Evolutionary conservation across 2,113 vertebrate species (phyloP), one percentile per base, ranked within the genome.

Genomic region (Myrmecobius fasciatus): DNA sequence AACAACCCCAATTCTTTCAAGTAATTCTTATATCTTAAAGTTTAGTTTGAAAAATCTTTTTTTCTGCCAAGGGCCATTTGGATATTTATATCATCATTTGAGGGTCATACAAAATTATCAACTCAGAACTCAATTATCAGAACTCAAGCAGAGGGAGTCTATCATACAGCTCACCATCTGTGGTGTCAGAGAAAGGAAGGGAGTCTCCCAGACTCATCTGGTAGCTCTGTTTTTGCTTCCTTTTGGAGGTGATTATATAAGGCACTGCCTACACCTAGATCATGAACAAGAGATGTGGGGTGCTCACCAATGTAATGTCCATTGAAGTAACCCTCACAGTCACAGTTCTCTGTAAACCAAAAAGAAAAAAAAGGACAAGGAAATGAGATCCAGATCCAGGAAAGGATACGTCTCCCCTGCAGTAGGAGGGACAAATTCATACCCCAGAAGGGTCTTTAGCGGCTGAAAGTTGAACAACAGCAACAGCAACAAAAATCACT

Each of bases 291-390:
- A 83, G 67, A 22, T 1, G 8, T 0, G 20, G 17, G 14, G n/a
- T 83, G 17, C 67, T 99, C 98, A 99, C 99, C 99, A 98, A 99
- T 98, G 6, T 99, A 99, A 53, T 99, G 99, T 95, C 99, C 99
- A 94, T 98, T 99, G 98, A 99, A 97, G 98, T 99, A 98, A 47
- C 98, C 98, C 92, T 99, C 99, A 96, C 99, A 99, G 97, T 99
- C 99, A 98, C 99, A 99, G 98, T 99, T 99, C 95, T 99, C 99
- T 99, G 99, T n/a, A 54, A 97, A 97, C 22, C 93, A 97, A 97
- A 93, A 24, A 83, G 67, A 92, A 9, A 89, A 12, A 48, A 47
- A 43, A 95, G 24, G 26, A 93, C 9, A 31, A 20, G 96, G 47
- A n/a, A 11, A 67, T 1, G 1, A 94, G 53, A 93, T 53, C 17